Base-by-base conservation (phyloP, 1,140 invertebrate species). In the Zaprionus tsacasi region DNA sequence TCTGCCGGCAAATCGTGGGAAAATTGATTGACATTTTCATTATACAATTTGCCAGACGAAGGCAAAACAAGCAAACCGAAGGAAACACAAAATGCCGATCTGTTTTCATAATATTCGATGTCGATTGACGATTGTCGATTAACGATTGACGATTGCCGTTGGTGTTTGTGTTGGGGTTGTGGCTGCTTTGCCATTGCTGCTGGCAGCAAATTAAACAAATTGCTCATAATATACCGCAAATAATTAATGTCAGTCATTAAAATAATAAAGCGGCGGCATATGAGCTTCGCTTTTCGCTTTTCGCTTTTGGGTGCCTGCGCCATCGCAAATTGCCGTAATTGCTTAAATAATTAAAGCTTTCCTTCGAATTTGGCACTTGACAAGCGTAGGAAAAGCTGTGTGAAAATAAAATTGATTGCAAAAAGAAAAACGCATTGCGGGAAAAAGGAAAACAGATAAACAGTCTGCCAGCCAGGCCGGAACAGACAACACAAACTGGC, bases 1-100 rank as follows among this genome's bases (percentile, higher is more conserved):
- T 79, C 86, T 79, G 77, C 77, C 68, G 76, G 78, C 81, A 89
- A 89, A 89, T 89, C 85, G 82, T 89, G 81, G 85, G 75, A 89
- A 89, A 89, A 89, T 89, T 89, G 85, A 89, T 89, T 89, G 85
- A 89, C 85, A 89, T 89, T 85, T 89, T 89, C 85, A 89, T 89
- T 89, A 89, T 79, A 89, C 85, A 88, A 89, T 89, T 85, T 89
- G 75, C 83, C 79, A 82, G 60, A 80, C 79, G 80, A 77, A 85
- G 55, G 78, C 83, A 83, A 82, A 85, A 73, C 74, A 70, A 76
- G 54, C 54, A 61, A 73, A 72, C 54, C 59, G 50, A 81, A 73
- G 55, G 35, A 48, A 73, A 78, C 72, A 43, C 55, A 59, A 56
- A 66, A 61, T 69, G 52, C 55, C 55, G 48, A 70, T 58, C 78